Evolutionary conservation across 92 coral and sea anemone species (phyloP), one percentile per base, ranked within the genome.

Genomic region (Plumapathes pennacea): DNA sequence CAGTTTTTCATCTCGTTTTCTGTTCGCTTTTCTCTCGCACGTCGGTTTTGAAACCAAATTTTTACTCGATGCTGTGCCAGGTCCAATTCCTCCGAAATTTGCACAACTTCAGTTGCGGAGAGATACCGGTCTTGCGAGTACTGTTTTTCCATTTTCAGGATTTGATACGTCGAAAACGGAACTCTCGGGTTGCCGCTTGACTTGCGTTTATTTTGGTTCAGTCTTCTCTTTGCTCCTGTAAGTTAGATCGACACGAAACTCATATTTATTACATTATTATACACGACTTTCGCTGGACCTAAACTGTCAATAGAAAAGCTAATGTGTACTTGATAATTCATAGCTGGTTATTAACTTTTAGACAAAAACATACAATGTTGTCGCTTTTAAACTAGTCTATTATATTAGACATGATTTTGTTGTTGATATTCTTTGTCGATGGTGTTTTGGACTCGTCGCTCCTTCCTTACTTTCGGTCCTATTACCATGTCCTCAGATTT

Each of bases 21-120:
- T 25, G 10, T 77, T 58, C 63, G 50, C 45, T 77, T 77, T 49
- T 77, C 84, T 21, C 84, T 57, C 34, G 84, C 78, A 5, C 84
- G 78, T 38, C 84, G 60, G 42, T 77, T 77, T 13, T 77, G 84
- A 18, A 77, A 77, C 84, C 84, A 77, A 25, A 77, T 77, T 44
- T 77, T 77, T 11, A 77, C 61, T 39, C 76, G 74, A 32, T 31
- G 50, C 28, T 56, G 71, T 11, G 84, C 77, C 12, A 77, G 72
- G 41, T 30, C 37, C 6, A 77, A 33, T 18, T 23, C 40, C 2
- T 27, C 27, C n/a, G 77, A 69, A 21, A 77, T 67, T 20, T 57
- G 42, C 11, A 48, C 24, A 13, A 61, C 84, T 33, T 77, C 60
- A 0, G 59, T 47, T 28, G 60, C 42, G 4, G 78, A 38, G 11